Base-by-base conservation (phyloP, 2,113 vertebrate species). In the human region DNA sequence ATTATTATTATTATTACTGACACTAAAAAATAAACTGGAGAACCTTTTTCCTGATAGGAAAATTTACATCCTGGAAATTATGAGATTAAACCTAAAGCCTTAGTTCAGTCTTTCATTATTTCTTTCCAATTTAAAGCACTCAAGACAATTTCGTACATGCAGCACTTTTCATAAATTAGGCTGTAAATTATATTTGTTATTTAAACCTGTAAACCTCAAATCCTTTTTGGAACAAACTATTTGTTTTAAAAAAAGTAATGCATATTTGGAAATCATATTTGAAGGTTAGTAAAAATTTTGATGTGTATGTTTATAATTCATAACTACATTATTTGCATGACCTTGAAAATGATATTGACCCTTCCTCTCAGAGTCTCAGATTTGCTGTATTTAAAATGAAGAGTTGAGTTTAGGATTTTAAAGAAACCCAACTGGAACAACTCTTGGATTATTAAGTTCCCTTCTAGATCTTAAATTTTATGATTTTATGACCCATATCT, bases 331-430 rank as follows among this genome's bases (percentile, higher is more conserved):
- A 93, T 91, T 92, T 85, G 7, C 14, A 61, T 86, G 64, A 94
- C 7, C 32, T 90, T 82, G 30, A 23, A 61, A 17, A 91, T 82
- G 12, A 83, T 48, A 59, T 48, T 94, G 94, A 72, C 50, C 40
- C 18, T 91, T 8, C 23, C 35, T 52, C n/a, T 68, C 13, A 35
- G 59, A 94, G 17, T 66, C 72, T 93, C 78, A 79, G 73, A 92
- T 94, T 87, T 97, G 22, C 30, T 78, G 3, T 86, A 79, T 85
- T 91, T 86, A 78, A 91, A 94, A 94, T 11, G 32, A 96, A 89
- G 80, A 7, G 10, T 81, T 82, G 84, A 57, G 9, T 82, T 82
- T 59, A 70, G 68, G 4, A 83, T 96, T 85, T 87, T 40, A 84
- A 96, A 81, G 48, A 84, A 79, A 90, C 2, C 23, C 75, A 94